Evolutionary conservation across 2,797 vertebrate genomes (phyloP).

Genomic region (Cirrhinus mrigala): DNA sequence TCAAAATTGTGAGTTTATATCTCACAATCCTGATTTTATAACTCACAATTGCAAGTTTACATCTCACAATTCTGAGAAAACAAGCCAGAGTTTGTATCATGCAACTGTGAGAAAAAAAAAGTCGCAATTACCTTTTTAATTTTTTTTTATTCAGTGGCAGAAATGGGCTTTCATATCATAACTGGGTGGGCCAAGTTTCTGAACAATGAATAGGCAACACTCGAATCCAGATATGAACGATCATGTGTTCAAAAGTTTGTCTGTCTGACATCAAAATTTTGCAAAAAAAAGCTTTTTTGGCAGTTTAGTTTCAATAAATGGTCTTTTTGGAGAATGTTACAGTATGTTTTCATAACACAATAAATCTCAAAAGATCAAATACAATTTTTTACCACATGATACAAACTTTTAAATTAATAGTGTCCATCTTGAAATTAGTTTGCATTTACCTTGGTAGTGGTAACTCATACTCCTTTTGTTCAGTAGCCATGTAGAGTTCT

Average conservation of each 20-base stretch:
- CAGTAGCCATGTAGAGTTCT: constrained; percentile 28
- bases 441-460: constrained; percentile 81
- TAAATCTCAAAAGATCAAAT: not conserved
- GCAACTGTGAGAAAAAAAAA: too few relatives aligned
- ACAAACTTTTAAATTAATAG: not conserved
- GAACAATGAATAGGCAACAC: not conserved
- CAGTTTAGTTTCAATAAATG: not conserved
- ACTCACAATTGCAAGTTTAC: too few relatives aligned
- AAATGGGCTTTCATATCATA: not conserved
- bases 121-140: too few relatives aligned
- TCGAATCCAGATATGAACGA: not conserved
- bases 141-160: too few relatives aligned
- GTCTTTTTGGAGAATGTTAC: not conserved
- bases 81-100: too few relatives aligned
- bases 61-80: too few relatives aligned
- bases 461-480: constrained; percentile 78
- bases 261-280: not conserved
- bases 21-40: too few relatives aligned
- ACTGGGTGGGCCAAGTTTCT: not conserved
- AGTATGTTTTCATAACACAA: not conserved
- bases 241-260: not conserved
- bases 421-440: not conserved
- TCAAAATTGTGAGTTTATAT: too few relatives aligned
- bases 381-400: not conserved
- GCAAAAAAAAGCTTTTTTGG: not conserved